Percentiles rank a stretch among this genome's conserved stretches.
Conservation (phyloP, 2,888 invertebrate genomes). For the Deroplatys truncata region DNA sequence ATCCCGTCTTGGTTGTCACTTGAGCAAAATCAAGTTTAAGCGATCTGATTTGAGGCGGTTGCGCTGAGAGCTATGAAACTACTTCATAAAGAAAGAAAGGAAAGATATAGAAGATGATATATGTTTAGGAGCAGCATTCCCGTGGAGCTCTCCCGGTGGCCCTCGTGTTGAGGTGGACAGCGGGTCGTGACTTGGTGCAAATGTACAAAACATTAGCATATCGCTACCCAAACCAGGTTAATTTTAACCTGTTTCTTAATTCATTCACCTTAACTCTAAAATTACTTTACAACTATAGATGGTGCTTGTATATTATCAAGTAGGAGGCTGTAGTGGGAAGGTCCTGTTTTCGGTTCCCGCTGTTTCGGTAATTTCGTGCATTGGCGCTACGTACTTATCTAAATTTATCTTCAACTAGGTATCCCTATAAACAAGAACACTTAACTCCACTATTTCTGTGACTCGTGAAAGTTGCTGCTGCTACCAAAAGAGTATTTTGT, state of each 20-base stretch:
- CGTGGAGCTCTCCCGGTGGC: constrained; percentile 6
- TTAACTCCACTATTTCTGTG: no score
- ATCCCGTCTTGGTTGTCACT: not conserved
- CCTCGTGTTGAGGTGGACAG: not conserved
- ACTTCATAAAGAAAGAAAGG: not conserved
- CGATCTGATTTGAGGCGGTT: not conserved
- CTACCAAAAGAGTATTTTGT: no score
- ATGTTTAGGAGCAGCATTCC: not conserved
- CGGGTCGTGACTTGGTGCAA: not conserved
- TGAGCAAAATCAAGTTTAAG: not conserved
- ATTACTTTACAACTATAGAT: not conserved
- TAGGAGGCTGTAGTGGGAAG: not conserved
- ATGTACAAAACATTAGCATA: not conserved
- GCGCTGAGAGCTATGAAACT: not conserved
- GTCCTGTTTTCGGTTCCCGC: not conserved
- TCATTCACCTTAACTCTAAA: not conserved
- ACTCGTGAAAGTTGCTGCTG: no score
- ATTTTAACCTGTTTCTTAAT: not conserved
- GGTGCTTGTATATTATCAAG: not conserved
- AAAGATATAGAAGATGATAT: not conserved
- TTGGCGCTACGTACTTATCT: no score
- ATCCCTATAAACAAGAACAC: no score
- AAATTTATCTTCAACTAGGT: no score
- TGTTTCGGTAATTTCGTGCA: not conserved
- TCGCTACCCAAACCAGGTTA: not conserved